phyloP scores from a whole-genome alignment of 2,888 invertebrate species.

The Caenorhabditis wallacei region DNA sequence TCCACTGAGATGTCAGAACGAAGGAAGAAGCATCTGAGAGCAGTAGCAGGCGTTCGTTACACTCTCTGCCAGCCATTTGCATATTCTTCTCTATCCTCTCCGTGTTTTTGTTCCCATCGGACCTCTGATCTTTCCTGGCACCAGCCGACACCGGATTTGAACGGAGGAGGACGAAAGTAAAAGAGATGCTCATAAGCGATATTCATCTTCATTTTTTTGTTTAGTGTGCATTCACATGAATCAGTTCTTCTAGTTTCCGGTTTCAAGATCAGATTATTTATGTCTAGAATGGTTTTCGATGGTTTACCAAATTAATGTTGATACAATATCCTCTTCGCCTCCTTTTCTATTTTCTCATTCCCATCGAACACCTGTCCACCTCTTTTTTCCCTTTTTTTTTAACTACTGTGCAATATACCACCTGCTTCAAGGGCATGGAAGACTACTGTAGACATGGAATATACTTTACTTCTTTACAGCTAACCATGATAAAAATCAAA shows the following conservation, averaged over 20 bases:
- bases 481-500: conserved; percentile 46
- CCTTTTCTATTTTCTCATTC: no score
- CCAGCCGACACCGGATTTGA: conserved; percentile 41
- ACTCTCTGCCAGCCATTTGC: conserved; percentile 55
- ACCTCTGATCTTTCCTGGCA: conserved; percentile 45
- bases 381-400: no score
- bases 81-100: conserved; percentile 29
- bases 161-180: conserved; percentile 1
- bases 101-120: conserved; percentile 9
- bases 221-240: conserved; percentile 2
- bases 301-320: no score
- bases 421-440: no score
- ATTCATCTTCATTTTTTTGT: conserved; percentile 34
- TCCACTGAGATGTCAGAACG: conserved; percentile 13
- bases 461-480: no score
- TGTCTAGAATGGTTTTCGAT: no score
- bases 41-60: conserved; percentile 55
- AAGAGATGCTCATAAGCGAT: conserved; percentile 51
- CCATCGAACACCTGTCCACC: no score
- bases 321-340: no score
- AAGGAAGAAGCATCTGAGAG: background rate
- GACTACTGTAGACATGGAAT: no score
- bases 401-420: no score
- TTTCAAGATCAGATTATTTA: background rate
- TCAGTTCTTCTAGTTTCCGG: background rate